These are phyloP conservation scores for Diachasma alloeum DNA, from an alignment of 1,140 invertebrate species.

Conservation along the genomic window DNA sequence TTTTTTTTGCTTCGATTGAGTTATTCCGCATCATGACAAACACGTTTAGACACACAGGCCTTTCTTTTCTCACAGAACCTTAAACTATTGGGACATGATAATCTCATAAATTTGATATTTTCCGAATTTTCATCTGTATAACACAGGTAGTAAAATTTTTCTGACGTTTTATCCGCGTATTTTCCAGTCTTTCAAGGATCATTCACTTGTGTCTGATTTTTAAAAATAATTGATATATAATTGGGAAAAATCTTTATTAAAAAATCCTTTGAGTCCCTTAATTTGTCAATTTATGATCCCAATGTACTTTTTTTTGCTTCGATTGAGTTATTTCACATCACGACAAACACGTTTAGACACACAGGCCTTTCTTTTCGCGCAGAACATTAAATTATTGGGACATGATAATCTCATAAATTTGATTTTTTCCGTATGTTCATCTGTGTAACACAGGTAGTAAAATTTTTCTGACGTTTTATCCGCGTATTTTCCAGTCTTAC, in stretches of 20 bases:
- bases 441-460: conserved; percentile 52
- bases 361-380: conserved; percentile 46
- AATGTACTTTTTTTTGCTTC: too few relatives aligned
- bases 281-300: too few relatives aligned
- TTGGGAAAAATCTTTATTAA: too few relatives aligned
- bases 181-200: conserved; percentile 49
- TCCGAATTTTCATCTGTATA: conserved; percentile 32
- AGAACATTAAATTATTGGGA: conserved; percentile 55
- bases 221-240: too few relatives aligned
- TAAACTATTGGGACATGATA: conserved; percentile 51
- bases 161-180: conserved; percentile 43
- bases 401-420: conserved; percentile 45
- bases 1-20: background rate
- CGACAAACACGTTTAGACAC: conserved; percentile 42
- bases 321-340: background rate
- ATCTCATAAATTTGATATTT: conserved; percentile 40
- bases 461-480: conserved; percentile 45
- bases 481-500: conserved; percentile 47
- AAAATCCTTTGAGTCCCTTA: too few relatives aligned
- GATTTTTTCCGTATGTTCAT: conserved; percentile 33
- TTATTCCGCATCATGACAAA: conserved; percentile 40
- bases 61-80: conserved; percentile 50
- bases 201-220: too few relatives aligned
- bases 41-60: conserved; percentile 44
- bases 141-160: conserved; percentile 53